Base-by-base conservation (phyloP, 1,140 invertebrate species). In the Pseudachorutes palmiensis region DNA sequence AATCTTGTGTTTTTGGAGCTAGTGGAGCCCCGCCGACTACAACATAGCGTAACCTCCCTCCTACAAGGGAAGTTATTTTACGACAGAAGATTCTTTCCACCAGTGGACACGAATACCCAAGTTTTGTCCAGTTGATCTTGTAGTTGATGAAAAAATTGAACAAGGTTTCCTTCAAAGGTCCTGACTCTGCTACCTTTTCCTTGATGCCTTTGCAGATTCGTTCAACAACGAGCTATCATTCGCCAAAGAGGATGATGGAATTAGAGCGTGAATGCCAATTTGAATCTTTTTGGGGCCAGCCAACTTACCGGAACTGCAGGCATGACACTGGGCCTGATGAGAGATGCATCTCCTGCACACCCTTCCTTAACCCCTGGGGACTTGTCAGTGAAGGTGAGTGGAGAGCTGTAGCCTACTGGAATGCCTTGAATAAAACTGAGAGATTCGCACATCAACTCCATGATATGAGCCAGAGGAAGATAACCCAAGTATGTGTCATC, bases 291-390 rank as follows among this genome's bases (percentile, higher is more conserved):
- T n/a, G n/a, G n/a, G n/a, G n/a, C n/a, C n/a, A n/a, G n/a, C n/a
- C n/a, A n/a, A 45, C 62, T 63, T 78, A 95, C 91, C 28, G 97
- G 97, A 45, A 99, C 97, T 63, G 92, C 86, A 5, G 94, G 93
- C 80, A 98, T 88, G 71, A 95, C 88, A 0, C 94, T 97, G 19
- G 97, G 97, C 75, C 85, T 84, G 26, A 99, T 79, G 0, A 95
- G 86, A 24, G 88, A 87, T 2, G 93, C 91, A 79, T 99, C 97
- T 2, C 97, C 90, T 74, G 85, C 88, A 28, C 87, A 88, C 5
- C 95, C 95, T 70, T 87, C 86, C 81, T 93, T 94, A 64, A 99
- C 94, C 80, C 94, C 98, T 76, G 90, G 94, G 57, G 94, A 93
- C 1, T 91, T 87, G 78, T 99, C 95, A 51, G 97, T 89, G 81